phyloP scores from a whole-genome alignment of 2,113 vertebrate species.

The Ellobius talpinus region DNA sequence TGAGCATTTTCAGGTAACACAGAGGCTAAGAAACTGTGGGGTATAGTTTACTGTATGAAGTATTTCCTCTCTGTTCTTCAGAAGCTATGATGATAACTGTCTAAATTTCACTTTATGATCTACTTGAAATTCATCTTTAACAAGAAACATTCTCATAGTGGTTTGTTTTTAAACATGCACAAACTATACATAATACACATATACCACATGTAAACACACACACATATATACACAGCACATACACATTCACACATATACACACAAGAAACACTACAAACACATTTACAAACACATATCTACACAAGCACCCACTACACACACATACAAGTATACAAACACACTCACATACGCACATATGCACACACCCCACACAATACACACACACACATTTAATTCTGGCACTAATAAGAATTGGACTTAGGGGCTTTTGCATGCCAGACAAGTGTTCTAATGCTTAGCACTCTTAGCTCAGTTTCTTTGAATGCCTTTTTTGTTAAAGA shows the following conservation, averaged over 20 bases:
- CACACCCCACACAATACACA: neutral
- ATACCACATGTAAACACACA: neutral
- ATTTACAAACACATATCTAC: neutral
- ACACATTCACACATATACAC: neutral
- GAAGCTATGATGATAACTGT: neutral
- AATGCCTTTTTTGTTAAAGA: neutral
- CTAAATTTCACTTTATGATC: neutral
- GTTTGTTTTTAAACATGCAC: too few relatives aligned
- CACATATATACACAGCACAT: neutral
- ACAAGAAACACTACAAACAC: too few relatives aligned
- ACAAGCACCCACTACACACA: neutral
- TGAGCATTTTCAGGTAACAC: neutral
- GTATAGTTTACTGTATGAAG: neutral
- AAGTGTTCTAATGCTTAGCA: neutral
- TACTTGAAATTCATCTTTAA: neutral
- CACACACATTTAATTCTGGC: neutral
- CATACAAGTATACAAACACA: neutral
- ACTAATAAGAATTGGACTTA: neutral
- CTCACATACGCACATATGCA: neutral
- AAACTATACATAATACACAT: neutral
- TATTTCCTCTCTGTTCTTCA: neutral
- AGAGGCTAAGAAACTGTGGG: neutral
- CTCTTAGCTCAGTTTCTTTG: neutral
- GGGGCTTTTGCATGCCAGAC: neutral
- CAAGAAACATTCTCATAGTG: neutral